Base-by-base conservation (phyloP, 2,113 vertebrate genomes). In the Bujurquina vittata region DNA sequence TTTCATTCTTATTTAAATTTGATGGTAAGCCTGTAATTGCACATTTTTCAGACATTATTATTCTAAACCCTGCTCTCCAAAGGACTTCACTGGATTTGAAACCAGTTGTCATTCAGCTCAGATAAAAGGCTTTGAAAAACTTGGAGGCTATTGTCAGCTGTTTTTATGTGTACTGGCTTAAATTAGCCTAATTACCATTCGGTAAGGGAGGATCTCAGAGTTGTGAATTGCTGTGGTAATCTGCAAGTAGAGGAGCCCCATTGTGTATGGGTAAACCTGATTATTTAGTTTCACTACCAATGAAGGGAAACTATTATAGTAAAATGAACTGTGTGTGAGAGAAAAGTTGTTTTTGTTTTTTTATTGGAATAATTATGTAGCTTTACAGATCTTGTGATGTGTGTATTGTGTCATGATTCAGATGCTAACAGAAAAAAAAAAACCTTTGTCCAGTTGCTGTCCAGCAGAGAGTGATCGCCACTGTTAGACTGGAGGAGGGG, bases 401-500 rank as follows among this genome's bases (percentile, higher is more conserved):
- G 3, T n/a, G 46, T 52, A 11, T 57, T 31, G 10, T 73, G 56
- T 52, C 15, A 35, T 35, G 23, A 59, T 18, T 46, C 40, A 0
- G 15, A 57, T 46, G 15, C 20, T 57, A 82, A 79, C 15, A 49
- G 65, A 69, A 69, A 5, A 9, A 10, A 43, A 60, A 69, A 72
- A 7, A 23, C 0, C 29, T 88, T 15, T 90, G 83, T 94, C 87
- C 90, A 97, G 96, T 75, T 57, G 79, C 80, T 0, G 61, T 88
- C 7, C 88, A 92, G 90, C 84, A 95, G 87, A 86, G 75, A 49
- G 76, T 93, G 29, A 79, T 72, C 52, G 92, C 95, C 3, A 91
- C 84, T 2, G 85, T 97, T 56, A 94, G 77, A 2, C 93, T 97
- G 75, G 91, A 94, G 49, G 91, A 96, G 75, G 95, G 94, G 26